Evolutionary conservation across 1,140 invertebrate genomes (phyloP).

Genomic region (Harpegnathos saltator): DNA sequence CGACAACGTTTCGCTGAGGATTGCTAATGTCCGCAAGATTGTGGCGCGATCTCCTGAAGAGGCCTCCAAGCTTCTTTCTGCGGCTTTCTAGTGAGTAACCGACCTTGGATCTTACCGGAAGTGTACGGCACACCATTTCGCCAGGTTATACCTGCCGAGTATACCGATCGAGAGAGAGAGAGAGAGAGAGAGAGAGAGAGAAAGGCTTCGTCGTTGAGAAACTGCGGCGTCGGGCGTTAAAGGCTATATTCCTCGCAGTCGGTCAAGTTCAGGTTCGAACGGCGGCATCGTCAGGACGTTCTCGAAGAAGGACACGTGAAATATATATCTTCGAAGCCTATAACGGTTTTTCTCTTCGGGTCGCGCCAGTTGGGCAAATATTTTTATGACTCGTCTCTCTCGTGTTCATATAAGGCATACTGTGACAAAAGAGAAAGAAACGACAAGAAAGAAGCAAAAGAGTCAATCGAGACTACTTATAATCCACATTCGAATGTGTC

Average conservation of each 20-base stretch:
- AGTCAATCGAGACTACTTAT: too few relatives aligned
- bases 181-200: too few relatives aligned
- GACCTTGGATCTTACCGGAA: conserved; percentile 14
- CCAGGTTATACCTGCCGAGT: neutral
- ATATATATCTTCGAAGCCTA: neutral
- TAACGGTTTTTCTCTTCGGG: conserved; percentile 37
- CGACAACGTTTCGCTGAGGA: too few relatives aligned
- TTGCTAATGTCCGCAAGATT: neutral
- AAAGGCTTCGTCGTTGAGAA: neutral
- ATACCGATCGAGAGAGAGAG: conserved; percentile 56
- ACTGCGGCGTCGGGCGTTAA: conserved; percentile 25
- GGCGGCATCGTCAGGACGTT: neutral
- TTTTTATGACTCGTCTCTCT: conserved; percentile 1
- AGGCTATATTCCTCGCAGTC: neutral
- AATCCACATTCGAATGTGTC: too few relatives aligned
- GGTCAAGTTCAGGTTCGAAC: conserved; percentile 25
- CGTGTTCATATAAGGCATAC: too few relatives aligned
- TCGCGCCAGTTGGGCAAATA: neutral
- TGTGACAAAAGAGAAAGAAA: neutral
- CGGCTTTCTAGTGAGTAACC: conserved; percentile 44
- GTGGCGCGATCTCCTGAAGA: conserved; percentile 65
- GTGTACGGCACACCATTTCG: conserved; percentile 20
- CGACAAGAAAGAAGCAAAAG: too few relatives aligned
- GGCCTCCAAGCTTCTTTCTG: conserved; percentile 16
- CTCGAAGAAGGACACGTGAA: conserved; percentile 21